Evolutionary conservation across 2,113 vertebrate species (phyloP), one percentile per base, ranked within the genome.

Genomic region (Lasiurus borealis): DNA sequence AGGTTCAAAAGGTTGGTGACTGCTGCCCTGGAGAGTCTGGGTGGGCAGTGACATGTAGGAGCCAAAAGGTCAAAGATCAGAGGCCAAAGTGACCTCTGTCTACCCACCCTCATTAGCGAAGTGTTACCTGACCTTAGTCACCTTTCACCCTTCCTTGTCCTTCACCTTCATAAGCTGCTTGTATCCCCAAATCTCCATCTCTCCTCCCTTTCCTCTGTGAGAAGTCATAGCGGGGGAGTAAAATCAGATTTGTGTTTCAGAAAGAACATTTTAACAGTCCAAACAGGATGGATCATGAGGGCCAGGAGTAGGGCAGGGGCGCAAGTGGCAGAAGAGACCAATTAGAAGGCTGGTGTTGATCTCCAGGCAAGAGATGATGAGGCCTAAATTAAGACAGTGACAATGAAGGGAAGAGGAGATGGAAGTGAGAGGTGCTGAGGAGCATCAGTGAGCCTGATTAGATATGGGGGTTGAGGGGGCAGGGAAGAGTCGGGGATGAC

Each of bases 361-460:
- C 76, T 81, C 92, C 92, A 88, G 81, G 92, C 96, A 95, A 95
- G 85, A 90, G 87, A 93, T 93, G 96, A 96, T 78, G 82, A 92
- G 72, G 82, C 85, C 93, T 96, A 97, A 97, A 97, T 95, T 93
- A 95, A 95, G 93, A 86, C 95, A 82, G 71, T 94, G 95, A 94
- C 94, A 95, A 88, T 25, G 91, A 96, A 80, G 77, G 96, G 88
- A 89, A 48, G 91, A 80, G 68, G 50, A 95, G 96, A 96, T 78
- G 96, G 78, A 93, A 96, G 72, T 88, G 96, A 93, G 90, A 95
- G 94, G 83, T 85, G 69, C 78, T 86, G 21, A 80, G 91, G 88
- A 96, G 95, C 95, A 62, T 89, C 95, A 66, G 83, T 62, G 86
- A 94, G 96, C 85, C 95, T 97, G 96, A 96, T 96, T 92, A 96